Conservation (phyloP, 2,113 vertebrate species). For the Tragelaphus strepsiceros region DNA sequence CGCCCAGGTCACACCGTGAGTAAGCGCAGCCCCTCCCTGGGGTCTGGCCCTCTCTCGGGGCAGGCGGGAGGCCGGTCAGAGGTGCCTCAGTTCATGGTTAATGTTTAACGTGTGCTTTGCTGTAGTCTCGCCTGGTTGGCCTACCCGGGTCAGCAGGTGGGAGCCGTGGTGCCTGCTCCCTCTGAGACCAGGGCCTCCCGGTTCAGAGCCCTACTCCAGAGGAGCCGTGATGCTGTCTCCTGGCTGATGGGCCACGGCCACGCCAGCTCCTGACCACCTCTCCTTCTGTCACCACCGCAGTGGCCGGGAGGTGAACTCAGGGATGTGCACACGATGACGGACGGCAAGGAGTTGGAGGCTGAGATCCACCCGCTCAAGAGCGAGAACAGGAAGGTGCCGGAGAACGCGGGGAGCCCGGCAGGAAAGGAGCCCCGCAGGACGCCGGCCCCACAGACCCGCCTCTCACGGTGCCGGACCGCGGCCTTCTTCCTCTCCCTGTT, state of each 20-base stretch:
- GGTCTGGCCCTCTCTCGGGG: neutral
- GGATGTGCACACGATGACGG: slow-evolving; percentile 74
- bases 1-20: neutral
- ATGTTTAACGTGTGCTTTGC: neutral
- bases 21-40: neutral
- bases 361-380: slow-evolving; percentile 90
- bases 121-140: neutral
- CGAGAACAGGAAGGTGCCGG: slow-evolving; percentile 77
- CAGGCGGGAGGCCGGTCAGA: neutral
- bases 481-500: slow-evolving; percentile 91
- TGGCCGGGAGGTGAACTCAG: neutral
- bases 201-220: neutral
- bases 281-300: neutral
- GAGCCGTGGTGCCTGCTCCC: neutral
- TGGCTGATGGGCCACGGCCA: neutral
- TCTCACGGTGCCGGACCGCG: slow-evolving; percentile 87
- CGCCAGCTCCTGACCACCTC: neutral
- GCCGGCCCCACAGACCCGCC: slow-evolving; percentile 67
- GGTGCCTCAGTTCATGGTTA: neutral
- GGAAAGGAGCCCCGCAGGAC: slow-evolving; percentile 71
- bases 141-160: neutral
- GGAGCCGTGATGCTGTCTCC: neutral
- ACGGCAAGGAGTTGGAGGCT: slow-evolving; percentile 79
- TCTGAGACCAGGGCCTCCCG: neutral
- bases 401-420: slow-evolving; percentile 48